phyloP scores from a whole-genome alignment of 1,140 invertebrate genomes.

The Papilio helenus region DNA sequence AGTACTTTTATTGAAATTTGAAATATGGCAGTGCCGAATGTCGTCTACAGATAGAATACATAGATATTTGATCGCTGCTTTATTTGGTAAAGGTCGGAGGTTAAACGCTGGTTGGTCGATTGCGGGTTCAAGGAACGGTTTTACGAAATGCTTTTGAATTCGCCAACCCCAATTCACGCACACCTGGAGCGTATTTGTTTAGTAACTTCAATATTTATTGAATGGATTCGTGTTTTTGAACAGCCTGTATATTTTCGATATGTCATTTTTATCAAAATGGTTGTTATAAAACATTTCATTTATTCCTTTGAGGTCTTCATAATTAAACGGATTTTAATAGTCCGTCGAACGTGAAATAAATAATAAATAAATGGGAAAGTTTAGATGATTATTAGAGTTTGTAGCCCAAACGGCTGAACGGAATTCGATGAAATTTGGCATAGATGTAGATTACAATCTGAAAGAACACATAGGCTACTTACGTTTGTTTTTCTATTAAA shows the following conservation, averaged over 20 bases:
- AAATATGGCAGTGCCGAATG: not conserved
- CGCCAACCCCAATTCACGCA: not conserved
- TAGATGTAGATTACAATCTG: too few species aligned
- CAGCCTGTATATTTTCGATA: not conserved
- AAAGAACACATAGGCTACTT: too few species aligned
- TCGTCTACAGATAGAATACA: constrained; percentile 39
- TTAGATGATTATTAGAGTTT: too few species aligned
- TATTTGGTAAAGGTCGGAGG: constrained; percentile 65
- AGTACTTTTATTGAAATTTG: not conserved
- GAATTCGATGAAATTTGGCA: too few species aligned
- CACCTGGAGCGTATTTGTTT: constrained; percentile 22
- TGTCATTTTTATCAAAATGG: not conserved
- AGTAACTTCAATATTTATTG: constrained; percentile 7
- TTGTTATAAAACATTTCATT: not conserved
- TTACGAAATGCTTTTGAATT: constrained; percentile 45
- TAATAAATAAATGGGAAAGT: too few species aligned
- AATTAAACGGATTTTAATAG: not conserved
- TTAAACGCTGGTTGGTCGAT: constrained; percentile 67
- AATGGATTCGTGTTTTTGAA: constrained; percentile 19
- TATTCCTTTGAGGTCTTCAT: not conserved
- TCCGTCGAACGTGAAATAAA: not conserved
- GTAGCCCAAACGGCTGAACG: too few species aligned
- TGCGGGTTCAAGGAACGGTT: constrained; percentile 56
- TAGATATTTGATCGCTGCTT: constrained; percentile 50
- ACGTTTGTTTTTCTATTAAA: too few species aligned